Evolutionary conservation across 2,797 vertebrate species (phyloP).

Genomic region (Dipus sagitta): DNA sequence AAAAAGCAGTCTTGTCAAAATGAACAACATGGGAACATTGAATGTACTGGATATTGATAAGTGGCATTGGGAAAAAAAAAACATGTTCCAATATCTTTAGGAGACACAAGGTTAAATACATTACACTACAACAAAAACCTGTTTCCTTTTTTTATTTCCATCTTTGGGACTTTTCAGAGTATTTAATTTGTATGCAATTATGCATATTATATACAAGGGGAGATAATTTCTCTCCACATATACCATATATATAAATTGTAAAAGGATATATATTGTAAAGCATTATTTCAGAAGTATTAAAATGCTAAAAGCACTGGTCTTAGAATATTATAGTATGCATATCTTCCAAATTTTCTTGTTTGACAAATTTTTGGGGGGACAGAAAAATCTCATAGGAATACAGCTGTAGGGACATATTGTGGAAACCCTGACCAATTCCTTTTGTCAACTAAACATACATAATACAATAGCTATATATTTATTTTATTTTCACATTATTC

Average conservation of each 20-base stretch:
- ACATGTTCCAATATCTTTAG: neutral
- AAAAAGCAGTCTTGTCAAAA: neutral
- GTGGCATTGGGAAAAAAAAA: neutral
- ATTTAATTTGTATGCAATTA: neutral
- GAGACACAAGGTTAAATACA: neutral
- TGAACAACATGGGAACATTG: neutral
- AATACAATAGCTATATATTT: neutral
- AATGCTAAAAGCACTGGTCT: neutral
- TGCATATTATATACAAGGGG: neutral
- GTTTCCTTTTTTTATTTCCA: neutral
- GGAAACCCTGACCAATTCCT: neutral
- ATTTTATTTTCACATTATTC: neutral
- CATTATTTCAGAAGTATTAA: slow-evolving; percentile 10
- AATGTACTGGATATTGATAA: neutral
- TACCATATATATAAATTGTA: neutral
- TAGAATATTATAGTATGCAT: neutral
- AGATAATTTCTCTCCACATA: neutral
- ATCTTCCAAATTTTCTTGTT: neutral
- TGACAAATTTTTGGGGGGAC: neutral
- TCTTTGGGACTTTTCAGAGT: neutral
- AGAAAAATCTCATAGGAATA: slow-evolving; percentile 2
- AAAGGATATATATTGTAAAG: neutral
- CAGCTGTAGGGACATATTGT: neutral
- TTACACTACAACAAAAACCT: neutral
- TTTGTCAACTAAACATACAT: neutral